These are phyloP conservation scores for Falco berigora DNA, from an alignment of 2,797 vertebrate species.

Conservation along the genomic window DNA sequence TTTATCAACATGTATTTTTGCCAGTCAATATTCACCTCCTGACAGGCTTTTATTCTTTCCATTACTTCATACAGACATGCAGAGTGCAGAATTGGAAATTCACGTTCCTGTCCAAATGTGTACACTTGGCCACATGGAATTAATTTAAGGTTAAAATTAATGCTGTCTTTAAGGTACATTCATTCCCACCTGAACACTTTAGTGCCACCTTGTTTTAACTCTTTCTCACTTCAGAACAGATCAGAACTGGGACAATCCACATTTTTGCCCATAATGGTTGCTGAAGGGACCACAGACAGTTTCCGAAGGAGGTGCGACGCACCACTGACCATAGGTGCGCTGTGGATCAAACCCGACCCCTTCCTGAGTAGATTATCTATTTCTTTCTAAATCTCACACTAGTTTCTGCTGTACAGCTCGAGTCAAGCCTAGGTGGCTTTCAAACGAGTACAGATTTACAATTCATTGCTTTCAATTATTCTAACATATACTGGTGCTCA, in stretches of 20 bases:
- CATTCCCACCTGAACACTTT: neutral
- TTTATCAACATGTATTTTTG: conserved; percentile 53
- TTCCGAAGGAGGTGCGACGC: neutral
- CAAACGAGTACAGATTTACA: conserved; percentile 10
- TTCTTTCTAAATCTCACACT: neutral
- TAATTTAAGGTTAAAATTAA: neutral
- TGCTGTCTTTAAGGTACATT: neutral
- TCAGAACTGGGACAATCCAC: neutral
- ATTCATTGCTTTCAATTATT: conserved; percentile 43
- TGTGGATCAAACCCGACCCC: neutral
- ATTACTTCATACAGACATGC: neutral
- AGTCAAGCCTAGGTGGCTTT: neutral
- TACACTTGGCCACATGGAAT: neutral
- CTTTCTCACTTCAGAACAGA: neutral
- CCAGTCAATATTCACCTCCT: conserved; percentile 43
- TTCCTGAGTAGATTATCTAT: neutral
- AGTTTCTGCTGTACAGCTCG: neutral
- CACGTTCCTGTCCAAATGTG: neutral
- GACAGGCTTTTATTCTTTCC: neutral
- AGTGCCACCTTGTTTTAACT: neutral
- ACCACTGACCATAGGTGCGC: neutral
- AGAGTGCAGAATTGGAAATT: neutral
- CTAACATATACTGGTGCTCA: conserved; percentile 1
- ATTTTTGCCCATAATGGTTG: neutral
- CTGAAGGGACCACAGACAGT: neutral